Base-by-base conservation (phyloP, 2,113 vertebrate species). In the Felis chaus region DNA sequence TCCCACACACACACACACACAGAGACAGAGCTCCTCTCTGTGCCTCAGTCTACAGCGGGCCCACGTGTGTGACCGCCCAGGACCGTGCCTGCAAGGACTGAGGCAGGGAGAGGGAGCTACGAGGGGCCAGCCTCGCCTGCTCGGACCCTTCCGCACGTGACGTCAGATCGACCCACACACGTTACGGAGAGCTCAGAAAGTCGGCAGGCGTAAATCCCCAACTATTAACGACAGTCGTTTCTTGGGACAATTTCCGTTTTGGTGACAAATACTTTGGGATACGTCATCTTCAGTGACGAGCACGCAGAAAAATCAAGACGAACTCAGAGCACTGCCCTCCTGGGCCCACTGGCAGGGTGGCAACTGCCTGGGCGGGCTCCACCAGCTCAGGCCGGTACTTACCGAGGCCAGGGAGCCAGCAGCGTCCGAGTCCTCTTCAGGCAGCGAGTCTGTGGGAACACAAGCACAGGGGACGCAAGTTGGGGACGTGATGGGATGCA, bases 391-490 rank as follows among this genome's bases (percentile, higher is more conserved):
- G 48, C n/a, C 15, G 3, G 39, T 11, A 66, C 19, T 98, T 97
- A 98, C 98, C 96, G 69, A 85, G 96, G 50, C 1, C 0, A 7
- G 73, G 2, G 86, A 33, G 0, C 3, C 73, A 0, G 86, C 29
- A 33, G 91, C 53, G 5, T 97, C 97, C 0, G 85, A 78, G 48
- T 98, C 94, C 3, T 97, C 98, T 0, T 90, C 63, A 3, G 97
- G 97, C 74, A 15, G 92, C 0, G 89, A 97, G 91, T 97, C 99
- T 99, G 98, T 16, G 53, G 25, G 95, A 96, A 98, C 4, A 86
- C 88, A 94, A 98, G 73, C 0, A 86, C 1, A 92, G 9, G 0
- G 14, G 6, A 45, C 7, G 7, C 45, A 9, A 45, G 85, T 57
- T 2, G 10, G 16, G 0, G n/a, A 41, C n/a, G 50, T 0, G 3